Evolutionary conservation across 2,888 invertebrate genomes (phyloP).

Genomic region (Timema podura): DNA sequence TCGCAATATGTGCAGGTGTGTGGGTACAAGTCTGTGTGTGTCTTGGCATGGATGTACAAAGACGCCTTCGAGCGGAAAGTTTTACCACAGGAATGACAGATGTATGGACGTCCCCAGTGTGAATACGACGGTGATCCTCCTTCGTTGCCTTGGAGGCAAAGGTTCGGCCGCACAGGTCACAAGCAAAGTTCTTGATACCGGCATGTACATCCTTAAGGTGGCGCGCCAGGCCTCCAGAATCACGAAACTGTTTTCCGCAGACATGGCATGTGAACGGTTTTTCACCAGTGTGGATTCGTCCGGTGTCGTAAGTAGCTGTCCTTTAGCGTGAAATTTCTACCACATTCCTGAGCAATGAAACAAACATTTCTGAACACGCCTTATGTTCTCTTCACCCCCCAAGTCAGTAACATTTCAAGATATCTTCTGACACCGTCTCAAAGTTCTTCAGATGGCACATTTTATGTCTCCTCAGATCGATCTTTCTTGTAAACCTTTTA

Average conservation of each 20-base stretch:
- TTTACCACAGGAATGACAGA: conserved; percentile 49
- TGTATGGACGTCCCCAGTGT: conserved; percentile 42
- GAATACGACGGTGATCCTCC: conserved; percentile 44
- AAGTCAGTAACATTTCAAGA: neutral
- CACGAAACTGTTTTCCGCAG: conserved; percentile 62
- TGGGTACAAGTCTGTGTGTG: conserved; percentile 55
- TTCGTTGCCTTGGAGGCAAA: conserved; percentile 51
- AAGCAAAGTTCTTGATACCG: conserved; percentile 48
- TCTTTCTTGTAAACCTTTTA: conserved; percentile 16
- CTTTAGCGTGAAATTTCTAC: conserved; percentile 24
- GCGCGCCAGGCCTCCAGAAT: conserved; percentile 55
- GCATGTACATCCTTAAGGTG: conserved; percentile 52
- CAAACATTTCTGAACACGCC: neutral
- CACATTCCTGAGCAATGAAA: conserved; percentile 19
- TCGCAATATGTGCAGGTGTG: conserved; percentile 56
- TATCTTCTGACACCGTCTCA: neutral
- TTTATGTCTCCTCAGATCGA: conserved; percentile 16
- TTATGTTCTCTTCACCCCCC: neutral
- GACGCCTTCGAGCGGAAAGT: conserved; percentile 63
- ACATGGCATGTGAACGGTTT: conserved; percentile 62
- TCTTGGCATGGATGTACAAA: conserved; percentile 58
- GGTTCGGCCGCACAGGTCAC: conserved; percentile 47
- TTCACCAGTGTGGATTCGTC: conserved; percentile 52
- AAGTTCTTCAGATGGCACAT: neutral
- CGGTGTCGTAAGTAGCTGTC: conserved; percentile 42